Evolutionary conservation across 1,140 invertebrate genomes (phyloP).

Genomic region (Harlomillsia oculata): DNA sequence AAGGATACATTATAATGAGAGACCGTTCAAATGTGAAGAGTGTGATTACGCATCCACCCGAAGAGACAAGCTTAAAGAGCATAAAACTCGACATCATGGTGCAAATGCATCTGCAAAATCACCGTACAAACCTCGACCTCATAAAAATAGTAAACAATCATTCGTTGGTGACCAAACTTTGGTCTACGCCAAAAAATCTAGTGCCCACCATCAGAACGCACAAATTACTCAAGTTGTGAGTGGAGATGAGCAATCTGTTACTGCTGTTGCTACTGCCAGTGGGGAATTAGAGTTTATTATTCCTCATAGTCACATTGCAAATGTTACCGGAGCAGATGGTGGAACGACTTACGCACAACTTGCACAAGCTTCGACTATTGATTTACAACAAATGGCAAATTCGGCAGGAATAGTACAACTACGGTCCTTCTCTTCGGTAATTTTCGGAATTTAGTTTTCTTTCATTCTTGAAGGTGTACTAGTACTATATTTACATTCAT

Average conservation of each 20-base stretch:
- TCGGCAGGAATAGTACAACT: constrained; percentile 29
- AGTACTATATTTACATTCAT: no score
- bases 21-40: constrained; percentile 48
- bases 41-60: constrained; percentile 57
- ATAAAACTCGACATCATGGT: constrained; percentile 53
- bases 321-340: not conserved
- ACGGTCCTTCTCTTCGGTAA: constrained; percentile 30
- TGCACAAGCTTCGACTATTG: constrained; percentile 10
- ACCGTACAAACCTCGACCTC: constrained; percentile 45
- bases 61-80: constrained; percentile 58
- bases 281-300: constrained; percentile 34
- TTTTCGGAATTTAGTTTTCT: not conserved
- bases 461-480: no score
- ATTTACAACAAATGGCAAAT: constrained; percentile 30
- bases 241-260: constrained; percentile 16
- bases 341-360: constrained; percentile 25
- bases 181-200: constrained; percentile 33
- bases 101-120: constrained; percentile 46
- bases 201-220: constrained; percentile 14
- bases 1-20: constrained; percentile 52
- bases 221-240: not conserved
- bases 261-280: constrained; percentile 12
- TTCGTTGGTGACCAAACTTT: constrained; percentile 22
- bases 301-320: constrained; percentile 25
- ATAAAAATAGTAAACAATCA: constrained; percentile 26